A percentile compares a stretch with the other conserved stretches of the same genome.
Conservation (phyloP, 2,113 vertebrate species). For the Tor tambroides region DNA sequence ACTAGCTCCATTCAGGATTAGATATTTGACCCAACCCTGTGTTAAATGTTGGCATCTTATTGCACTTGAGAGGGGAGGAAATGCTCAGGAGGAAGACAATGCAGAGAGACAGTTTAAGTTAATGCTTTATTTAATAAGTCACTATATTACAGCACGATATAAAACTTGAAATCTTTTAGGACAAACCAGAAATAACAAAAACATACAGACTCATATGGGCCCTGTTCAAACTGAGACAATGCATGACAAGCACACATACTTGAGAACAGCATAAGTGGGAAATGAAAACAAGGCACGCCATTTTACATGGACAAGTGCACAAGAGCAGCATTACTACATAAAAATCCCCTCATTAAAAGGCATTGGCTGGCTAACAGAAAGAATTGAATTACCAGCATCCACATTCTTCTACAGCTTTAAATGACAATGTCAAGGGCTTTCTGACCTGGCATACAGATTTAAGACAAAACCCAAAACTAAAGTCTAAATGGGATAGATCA, state of each 20-base stretch:
- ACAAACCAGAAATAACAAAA: constrained; percentile 33
- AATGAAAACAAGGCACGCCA: constrained; percentile 68
- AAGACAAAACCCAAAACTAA: neutral
- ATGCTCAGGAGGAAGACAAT: neutral
- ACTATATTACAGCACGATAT: constrained; percentile 60
- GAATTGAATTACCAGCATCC: constrained; percentile 76
- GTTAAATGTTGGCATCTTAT: neutral
- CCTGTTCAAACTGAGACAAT: constrained; percentile 45
- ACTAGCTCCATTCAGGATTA: neutral
- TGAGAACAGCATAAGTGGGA: constrained; percentile 56
- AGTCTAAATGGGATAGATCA: no score
- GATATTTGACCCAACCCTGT: neutral
- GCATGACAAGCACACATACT: constrained; percentile 41
- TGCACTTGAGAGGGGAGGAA: neutral
- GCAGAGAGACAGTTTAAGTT: neutral
- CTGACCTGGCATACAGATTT: neutral
- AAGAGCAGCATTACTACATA: constrained; percentile 52
- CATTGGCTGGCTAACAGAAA: constrained; percentile 22
- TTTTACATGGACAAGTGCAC: constrained; percentile 59
- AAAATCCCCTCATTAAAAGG: constrained; percentile 34
- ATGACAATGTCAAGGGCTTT: constrained; percentile 13
- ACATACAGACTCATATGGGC: constrained; percentile 50
- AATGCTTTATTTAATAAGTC: constrained; percentile 70
- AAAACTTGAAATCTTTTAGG: constrained; percentile 68
- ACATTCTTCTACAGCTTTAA: constrained; percentile 63